Evolutionary conservation across 2,113 vertebrate genomes (phyloP).

Genomic region (Hemicordylus capensis): DNA sequence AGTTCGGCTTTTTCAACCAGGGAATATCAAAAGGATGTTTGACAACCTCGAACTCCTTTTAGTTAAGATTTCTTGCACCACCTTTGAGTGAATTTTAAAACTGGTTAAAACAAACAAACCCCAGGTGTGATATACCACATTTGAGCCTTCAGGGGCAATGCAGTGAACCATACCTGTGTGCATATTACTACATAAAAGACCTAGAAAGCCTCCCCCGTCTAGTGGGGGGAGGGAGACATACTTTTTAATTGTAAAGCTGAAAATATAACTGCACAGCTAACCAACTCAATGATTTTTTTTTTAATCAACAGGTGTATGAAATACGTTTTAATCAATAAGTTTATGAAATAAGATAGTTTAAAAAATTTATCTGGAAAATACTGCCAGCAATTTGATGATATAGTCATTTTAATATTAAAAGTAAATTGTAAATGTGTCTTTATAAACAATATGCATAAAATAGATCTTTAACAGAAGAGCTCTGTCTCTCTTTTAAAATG

Average conservation of each 20-base stretch:
- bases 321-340: constrained; percentile 61
- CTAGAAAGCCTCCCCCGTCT: constrained; percentile 48
- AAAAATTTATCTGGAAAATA: constrained; percentile 67
- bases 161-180: neutral
- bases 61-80: neutral
- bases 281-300: constrained; percentile 53
- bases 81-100: neutral
- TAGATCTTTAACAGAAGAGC: constrained; percentile 82
- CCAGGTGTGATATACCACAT: neutral
- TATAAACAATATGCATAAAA: constrained; percentile 89
- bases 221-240: constrained; percentile 17
- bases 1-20: neutral
- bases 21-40: neutral
- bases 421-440: constrained; percentile 85
- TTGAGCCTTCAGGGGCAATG: neutral
- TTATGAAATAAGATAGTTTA: constrained; percentile 52
- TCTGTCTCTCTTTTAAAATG: constrained; percentile 74
- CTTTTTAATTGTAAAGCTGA: constrained; percentile 39
- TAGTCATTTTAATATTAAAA: constrained; percentile 86
- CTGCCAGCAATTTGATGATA: constrained; percentile 70
- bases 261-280: constrained; percentile 54
- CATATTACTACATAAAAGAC: neutral
- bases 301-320: no score
- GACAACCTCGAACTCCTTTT: neutral
- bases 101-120: neutral